Conservation (phyloP, 2,113 vertebrate genomes). For the Crotalus horridus region DNA sequence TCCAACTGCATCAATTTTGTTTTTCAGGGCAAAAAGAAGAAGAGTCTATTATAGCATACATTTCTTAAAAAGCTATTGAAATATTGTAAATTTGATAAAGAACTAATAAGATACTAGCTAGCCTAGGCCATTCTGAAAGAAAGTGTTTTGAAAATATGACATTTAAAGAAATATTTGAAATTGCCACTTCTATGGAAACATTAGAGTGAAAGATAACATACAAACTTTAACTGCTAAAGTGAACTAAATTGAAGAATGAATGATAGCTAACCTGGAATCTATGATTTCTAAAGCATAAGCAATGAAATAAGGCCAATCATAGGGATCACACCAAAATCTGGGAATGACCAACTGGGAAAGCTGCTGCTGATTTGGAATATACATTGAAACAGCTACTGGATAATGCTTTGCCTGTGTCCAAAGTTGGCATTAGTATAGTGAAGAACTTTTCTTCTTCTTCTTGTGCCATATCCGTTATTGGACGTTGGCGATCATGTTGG, state of each 20-base stretch:
- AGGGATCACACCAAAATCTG: background rate
- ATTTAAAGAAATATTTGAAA: background rate
- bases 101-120: background rate
- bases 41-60: background rate
- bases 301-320: background rate
- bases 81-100: background rate
- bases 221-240: too few species aligned
- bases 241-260: too few species aligned
- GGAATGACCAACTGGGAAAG: background rate
- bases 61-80: background rate
- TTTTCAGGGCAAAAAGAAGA: background rate
- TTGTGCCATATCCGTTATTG: too few species aligned
- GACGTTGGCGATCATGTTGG: too few species aligned
- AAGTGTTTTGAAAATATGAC: background rate
- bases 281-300: background rate
- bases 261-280: too few species aligned
- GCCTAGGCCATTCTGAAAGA: background rate
- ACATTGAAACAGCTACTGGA: background rate
- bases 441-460: too few species aligned
- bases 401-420: background rate
- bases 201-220: background rate
- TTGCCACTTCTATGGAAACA: background rate
- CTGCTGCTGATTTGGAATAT: background rate
- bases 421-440: background rate
- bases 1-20: too few species aligned